Base-by-base conservation (phyloP, 2,888 invertebrate species). In the Drosophila mercatorum region DNA sequence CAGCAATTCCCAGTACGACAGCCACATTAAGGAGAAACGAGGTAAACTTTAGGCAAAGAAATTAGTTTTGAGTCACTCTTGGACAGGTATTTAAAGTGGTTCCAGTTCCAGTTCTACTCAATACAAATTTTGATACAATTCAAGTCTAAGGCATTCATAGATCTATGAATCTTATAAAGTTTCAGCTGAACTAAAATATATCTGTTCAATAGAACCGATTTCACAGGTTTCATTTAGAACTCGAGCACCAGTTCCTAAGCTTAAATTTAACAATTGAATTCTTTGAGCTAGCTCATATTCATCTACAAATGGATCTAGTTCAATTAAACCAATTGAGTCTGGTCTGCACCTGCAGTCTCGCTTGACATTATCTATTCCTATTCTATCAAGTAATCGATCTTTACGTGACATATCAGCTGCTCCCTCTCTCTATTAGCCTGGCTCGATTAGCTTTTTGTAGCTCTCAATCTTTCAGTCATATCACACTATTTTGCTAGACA, bases 11-110 rank as follows among this genome's bases (percentile, higher is more conserved):
- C 96, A 97, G 93, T 97, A 96, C 93, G 97, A 97, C 93, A 95
- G 96, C 64, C 97, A 97, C 93, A 97, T 97, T 92, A 96, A 95
- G 85, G 95, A 96, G 93, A 96, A 96, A 91, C 95, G 96, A 96
- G 97, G 97, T 97, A 95, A 94, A 67, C 38, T 14, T 14, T 14
- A 14, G 5, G 4, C 41, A 44, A 11, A 44, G 5, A 22, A 31
- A 31, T 31, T 4, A 6, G 31, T 31, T 31, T 31, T 31, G 0
- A 31, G 31, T 31, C 22, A 22, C 22, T 22, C 2, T 22, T 22
- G 22, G 22, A 22, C 1, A 22, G 22, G 22, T 22, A 22, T 22
- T 2, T 22, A 22, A 22, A 22, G 22, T 22, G 22, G 22, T 22
- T 22, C 22, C 22, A 22, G 22, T 22, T 22, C 22, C 22, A 22